Conservation (phyloP, 2,797 vertebrate species). For the Sparidentex hasta region DNA sequence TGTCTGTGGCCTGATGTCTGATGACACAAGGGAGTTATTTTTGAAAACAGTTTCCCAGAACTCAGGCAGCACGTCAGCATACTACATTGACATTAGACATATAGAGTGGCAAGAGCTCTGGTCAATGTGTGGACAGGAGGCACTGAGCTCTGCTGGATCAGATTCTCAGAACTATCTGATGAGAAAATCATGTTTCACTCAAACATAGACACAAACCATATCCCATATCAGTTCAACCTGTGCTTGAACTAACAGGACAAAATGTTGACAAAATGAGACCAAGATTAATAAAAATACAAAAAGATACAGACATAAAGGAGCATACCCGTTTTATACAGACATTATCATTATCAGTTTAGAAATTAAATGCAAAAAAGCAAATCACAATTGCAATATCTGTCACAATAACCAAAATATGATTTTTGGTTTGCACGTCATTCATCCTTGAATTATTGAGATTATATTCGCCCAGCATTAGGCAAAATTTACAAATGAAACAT, state of each 20-base stretch:
- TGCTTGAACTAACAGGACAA: conserved; percentile 2
- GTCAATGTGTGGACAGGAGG: conserved; percentile 3
- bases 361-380: too few species aligned
- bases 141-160: conserved; percentile 1
- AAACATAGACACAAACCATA: conserved; percentile 1
- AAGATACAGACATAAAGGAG: background rate
- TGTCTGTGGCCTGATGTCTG: conserved; percentile 14
- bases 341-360: too few species aligned
- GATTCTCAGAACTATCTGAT: conserved; percentile 9
- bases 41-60: conserved; percentile 70
- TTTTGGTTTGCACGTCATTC: too few species aligned
- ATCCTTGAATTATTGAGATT: too few species aligned
- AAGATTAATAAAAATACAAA: background rate
- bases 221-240: background rate
- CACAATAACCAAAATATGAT: too few species aligned
- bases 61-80: conserved; percentile 27
- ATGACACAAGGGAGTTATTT: conserved; percentile 60
- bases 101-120: conserved; percentile 31
- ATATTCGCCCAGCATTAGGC: background rate
- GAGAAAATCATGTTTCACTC: conserved; percentile 23
- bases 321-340: too few species aligned
- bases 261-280: background rate
- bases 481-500: background rate
- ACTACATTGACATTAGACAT: conserved; percentile 10
- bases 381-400: too few species aligned